Evolutionary conservation across 2,797 vertebrate species (phyloP).

Genomic region (Eurystomus glaucurus): DNA sequence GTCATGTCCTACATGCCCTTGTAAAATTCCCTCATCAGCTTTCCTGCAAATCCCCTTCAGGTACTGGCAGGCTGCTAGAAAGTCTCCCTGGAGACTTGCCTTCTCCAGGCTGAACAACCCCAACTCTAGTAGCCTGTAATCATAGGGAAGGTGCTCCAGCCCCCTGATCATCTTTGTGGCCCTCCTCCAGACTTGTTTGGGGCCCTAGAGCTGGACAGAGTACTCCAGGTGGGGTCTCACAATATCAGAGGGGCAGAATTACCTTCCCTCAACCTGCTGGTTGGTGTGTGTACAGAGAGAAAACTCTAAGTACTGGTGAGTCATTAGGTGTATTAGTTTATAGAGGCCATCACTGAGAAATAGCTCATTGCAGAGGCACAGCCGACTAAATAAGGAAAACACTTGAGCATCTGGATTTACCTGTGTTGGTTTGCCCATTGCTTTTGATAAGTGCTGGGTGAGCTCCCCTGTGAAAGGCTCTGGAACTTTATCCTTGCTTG

Average conservation of each 20-base stretch:
- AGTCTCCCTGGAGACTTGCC: neutral
- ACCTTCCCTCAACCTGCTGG: neutral
- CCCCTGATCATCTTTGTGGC: no score
- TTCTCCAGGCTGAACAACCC: neutral
- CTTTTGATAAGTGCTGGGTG: neutral
- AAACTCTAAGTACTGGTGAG: neutral
- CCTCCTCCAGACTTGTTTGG: no score
- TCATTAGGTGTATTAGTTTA: neutral
- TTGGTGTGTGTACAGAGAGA: neutral
- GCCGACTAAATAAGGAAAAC: neutral
- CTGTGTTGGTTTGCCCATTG: conserved; percentile 13
- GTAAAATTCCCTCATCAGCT: neutral
- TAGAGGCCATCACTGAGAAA: neutral
- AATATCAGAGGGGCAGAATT: neutral
- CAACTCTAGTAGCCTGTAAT: no score
- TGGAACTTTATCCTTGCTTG: neutral
- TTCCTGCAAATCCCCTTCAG: neutral
- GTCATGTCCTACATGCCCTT: neutral
- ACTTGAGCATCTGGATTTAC: neutral
- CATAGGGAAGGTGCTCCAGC: no score
- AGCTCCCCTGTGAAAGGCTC: neutral
- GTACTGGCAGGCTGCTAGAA: neutral
- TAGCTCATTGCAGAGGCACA: neutral
- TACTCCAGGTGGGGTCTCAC: no score
- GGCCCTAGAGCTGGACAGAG: no score